A percentile compares a stretch with the other conserved stretches of the same genome.
phyloP scores from a whole-genome alignment of 2,113 vertebrate species.

The Merops nubicus region DNA sequence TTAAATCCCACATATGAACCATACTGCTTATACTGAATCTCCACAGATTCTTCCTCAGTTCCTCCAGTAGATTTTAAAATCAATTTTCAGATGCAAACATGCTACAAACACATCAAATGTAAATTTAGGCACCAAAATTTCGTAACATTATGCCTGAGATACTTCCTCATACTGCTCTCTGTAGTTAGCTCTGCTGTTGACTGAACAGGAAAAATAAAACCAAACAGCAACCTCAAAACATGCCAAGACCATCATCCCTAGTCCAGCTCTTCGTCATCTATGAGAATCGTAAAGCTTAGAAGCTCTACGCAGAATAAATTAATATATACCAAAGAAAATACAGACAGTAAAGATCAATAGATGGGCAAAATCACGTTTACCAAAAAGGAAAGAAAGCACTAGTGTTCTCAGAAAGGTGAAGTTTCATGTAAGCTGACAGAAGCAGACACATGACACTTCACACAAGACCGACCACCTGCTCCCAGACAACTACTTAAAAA shows the following conservation, averaged over 20 bases:
- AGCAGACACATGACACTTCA: not conserved
- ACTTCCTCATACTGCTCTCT: not conserved
- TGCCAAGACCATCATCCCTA: not conserved
- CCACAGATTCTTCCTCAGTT: not conserved
- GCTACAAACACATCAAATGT: not conserved
- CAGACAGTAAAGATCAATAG: not conserved
- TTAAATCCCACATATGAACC: not conserved
- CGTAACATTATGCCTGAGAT: not conserved
- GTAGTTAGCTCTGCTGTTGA: not conserved
- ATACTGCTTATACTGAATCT: not conserved
- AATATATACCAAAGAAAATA: not conserved
- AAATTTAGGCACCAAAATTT: not conserved
- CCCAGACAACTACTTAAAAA: not conserved
- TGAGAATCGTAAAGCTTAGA: not conserved
- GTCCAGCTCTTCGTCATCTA: not conserved
- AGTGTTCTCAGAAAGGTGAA: not conserved
- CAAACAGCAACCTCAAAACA: not conserved
- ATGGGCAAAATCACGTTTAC: not conserved
- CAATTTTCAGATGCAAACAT: not conserved
- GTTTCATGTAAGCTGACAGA: not conserved
- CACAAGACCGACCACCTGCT: not conserved
- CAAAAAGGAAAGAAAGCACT: not conserved
- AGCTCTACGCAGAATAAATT: not conserved
- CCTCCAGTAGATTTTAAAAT: not conserved
- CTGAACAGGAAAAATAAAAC: not conserved